These are phyloP conservation scores for Rousettus madagascariensis DNA, from an alignment of 2,797 vertebrate genomes.

Conservation along the genomic window DNA sequence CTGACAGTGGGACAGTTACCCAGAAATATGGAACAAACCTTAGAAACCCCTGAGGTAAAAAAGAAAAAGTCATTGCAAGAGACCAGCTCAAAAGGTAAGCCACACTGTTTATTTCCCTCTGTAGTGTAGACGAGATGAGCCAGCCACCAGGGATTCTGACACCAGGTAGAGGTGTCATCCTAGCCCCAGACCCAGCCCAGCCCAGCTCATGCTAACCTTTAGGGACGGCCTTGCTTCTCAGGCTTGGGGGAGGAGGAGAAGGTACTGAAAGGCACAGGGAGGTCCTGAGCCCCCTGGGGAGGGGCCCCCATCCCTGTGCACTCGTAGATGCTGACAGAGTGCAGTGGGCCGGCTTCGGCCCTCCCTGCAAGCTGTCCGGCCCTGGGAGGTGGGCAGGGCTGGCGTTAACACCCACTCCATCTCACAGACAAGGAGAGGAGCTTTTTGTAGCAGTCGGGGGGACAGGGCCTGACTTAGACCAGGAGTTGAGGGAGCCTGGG, in stretches of 20 bases:
- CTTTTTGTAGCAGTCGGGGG: accelerated
- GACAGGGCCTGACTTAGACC: background rate
- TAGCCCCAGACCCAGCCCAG: background rate
- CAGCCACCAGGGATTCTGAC: background rate
- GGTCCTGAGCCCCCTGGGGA: background rate
- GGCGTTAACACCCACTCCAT: background rate
- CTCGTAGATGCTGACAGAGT: background rate
- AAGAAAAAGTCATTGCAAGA: background rate
- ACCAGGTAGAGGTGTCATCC: background rate
- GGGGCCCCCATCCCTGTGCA: accelerated
- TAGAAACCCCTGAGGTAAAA: background rate
- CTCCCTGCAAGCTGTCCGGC: background rate
- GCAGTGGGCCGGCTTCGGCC: background rate
- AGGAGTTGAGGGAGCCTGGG: background rate
- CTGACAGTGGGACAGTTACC: background rate
- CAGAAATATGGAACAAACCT: background rate
- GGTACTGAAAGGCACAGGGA: background rate
- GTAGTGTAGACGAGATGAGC: background rate
- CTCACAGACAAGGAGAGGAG: background rate
- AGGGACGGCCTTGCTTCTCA: background rate
- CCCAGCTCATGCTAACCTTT: background rate
- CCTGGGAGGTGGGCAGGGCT: background rate
- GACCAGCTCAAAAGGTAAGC: background rate
- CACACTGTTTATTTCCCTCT: slow-evolving; percentile 51
- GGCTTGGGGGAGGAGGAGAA: background rate